These are phyloP conservation scores for Eupristina koningsbergeri DNA, from an alignment of 1,140 invertebrate species.

Conservation along the genomic window DNA sequence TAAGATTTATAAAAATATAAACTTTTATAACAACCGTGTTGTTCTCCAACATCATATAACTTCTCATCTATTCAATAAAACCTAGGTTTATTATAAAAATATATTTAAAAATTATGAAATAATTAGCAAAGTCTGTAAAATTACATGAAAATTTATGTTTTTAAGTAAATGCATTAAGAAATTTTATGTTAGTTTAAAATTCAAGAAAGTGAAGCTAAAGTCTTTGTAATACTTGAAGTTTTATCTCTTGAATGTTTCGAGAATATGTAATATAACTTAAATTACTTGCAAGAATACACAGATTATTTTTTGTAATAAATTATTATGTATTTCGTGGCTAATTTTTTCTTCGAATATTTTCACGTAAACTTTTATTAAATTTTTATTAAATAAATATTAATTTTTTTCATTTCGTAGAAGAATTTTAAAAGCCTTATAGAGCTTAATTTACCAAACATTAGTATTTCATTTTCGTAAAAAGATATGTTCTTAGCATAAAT, in stretches of 20 bases:
- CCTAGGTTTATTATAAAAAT: no score
- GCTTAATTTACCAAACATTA: neutral
- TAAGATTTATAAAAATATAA: no score
- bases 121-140: slow-evolving; percentile 3
- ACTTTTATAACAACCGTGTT: no score
- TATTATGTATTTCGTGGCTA: neutral
- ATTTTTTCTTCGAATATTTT: neutral
- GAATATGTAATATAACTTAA: neutral
- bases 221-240: slow-evolving; percentile 3
- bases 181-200: slow-evolving; percentile 5
- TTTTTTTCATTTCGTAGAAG: neutral
- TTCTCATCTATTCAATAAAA: no score
- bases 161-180: neutral
- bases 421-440: neutral
- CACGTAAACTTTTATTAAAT: neutral
- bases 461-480: neutral
- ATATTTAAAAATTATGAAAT: neutral
- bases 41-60: no score
- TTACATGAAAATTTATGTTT: neutral
- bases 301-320: neutral
- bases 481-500: neutral
- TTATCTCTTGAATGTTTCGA: slow-evolving; percentile 1
- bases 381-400: neutral
- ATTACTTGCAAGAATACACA: neutral
- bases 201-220: neutral